Base-by-base conservation (phyloP, 2,888 invertebrate genomes). In the Punctoribates punctum region DNA sequence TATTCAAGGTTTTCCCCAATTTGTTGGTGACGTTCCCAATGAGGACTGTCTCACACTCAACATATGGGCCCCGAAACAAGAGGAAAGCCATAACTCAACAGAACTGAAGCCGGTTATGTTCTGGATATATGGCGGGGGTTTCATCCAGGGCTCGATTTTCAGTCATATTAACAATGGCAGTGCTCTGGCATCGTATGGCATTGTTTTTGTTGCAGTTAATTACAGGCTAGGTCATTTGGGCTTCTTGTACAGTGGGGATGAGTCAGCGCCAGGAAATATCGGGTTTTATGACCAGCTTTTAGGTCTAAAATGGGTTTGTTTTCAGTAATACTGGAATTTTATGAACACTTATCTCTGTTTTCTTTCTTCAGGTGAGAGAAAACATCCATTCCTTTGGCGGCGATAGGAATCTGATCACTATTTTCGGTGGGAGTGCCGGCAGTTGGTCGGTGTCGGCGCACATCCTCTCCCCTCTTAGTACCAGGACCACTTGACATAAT, bases 211-310 rank as follows among this genome's bases (percentile, higher is more conserved):
- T 0, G 83, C 84, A 0, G 81, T 86, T 1, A 85, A 85, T 77
- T 87, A 87, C 80, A 84, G 87, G 0, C 79, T 87, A 62, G 87
- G 87, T 38, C 81, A 85, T 0, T 81, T 87, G 65, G 81, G 67
- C 38, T 79, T 78, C 65, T 20, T 78, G 8, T 73, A 70, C 20
- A 57, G 77, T 20, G 77, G 17, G 23, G 29, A 15, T 57, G 9
- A 23, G 25, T 81, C 82, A 48, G 82, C 83, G 0, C 83, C 83
- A 0, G 86, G 86, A 15, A 86, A 86, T 80, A 83, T 84, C 76
- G 86, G 86, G 13, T 79, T 87, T 76, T 84, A 84, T 81, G 86
- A 86, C 79, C 86, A 87, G 79, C 80, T 83, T 46, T 80, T 85
- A 81, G 85, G 84, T 0, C 79, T 86, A 2, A 74, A 74, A 51